A percentile compares a stretch with the other conserved stretches of the same genome.
phyloP scores from a whole-genome alignment of 30 jellyfish, hydroid and myxozoan genomes.

The Cassiopea xamachana region DNA sequence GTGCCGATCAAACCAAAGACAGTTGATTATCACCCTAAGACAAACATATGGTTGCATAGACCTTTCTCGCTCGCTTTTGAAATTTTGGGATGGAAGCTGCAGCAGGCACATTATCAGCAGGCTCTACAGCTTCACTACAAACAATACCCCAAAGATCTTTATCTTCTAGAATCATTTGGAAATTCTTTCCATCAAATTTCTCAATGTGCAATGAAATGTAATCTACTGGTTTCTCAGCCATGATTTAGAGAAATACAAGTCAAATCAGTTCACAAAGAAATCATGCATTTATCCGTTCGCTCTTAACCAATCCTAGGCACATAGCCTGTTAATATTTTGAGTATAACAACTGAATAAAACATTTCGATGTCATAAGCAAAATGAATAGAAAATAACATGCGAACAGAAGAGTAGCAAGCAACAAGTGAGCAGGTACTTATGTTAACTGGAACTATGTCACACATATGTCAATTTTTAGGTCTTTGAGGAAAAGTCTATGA shows the following conservation, averaged over 20 bases:
- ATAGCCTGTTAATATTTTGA: background rate
- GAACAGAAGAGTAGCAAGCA: no score
- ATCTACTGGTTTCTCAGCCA: no score
- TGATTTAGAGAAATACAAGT: background rate
- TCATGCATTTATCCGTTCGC: no score
- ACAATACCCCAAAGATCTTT: slow-evolving; percentile 56
- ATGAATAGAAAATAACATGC: no score
- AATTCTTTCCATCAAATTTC: background rate
- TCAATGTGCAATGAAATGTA: background rate
- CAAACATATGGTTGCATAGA: slow-evolving; percentile 52
- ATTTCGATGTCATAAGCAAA: no score
- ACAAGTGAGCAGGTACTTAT: no score
- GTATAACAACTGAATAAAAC: no score
- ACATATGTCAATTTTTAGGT: no score
- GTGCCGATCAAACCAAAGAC: slow-evolving; percentile 34
- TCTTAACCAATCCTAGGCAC: no score
- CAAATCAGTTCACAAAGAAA: no score
- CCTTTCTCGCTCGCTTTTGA: slow-evolving; percentile 33
- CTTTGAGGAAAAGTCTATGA: no score
- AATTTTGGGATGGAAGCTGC: background rate
- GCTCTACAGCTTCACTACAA: slow-evolving; percentile 36
- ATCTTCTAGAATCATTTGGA: slow-evolving; percentile 42
- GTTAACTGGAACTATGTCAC: no score
- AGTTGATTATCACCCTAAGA: slow-evolving; percentile 37
- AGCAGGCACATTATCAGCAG: slow-evolving; percentile 13